Base-by-base conservation (phyloP, 2,797 vertebrate genomes). In the Propithecus perrieri region DNA sequence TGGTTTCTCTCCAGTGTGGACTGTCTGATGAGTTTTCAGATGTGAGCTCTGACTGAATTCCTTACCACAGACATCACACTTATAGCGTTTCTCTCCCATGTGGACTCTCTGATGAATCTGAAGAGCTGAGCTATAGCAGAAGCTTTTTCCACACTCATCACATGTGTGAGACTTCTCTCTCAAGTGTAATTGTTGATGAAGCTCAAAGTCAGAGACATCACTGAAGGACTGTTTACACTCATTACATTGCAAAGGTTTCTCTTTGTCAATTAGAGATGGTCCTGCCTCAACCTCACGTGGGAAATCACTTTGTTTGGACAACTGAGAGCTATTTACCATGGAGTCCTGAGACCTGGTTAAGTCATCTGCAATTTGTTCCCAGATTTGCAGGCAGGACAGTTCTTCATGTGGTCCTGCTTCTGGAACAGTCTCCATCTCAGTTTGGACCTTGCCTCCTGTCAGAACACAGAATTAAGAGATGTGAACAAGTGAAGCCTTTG, bases 61-160 rank as follows among this genome's bases (percentile, higher is more conserved):
- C n/a, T 93, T 95, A 17, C 69, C 90, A 30, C 96, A 93, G 6
- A 69, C 55, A 20, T 65, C 74, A 90, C 86, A 86, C 17, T 81
- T 90, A 53, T 11, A 87, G 59, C 1, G 9, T 35, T 80, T 95
- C 50, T 95, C 43, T 33, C 86, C 94, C 17, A 75, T 69, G 75
- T 93, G 96, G 46, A 90, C 75, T n/a, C 81, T 74, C 67, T 93
- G 96, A 57, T 93, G 96, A 76, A 94, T 76, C 33, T 12, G 30
- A 38, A 95, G 55, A 0, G 48, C 81, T 30, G 91, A 84, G 4
- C 41, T 88, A 11, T 87, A 67, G 43, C 30, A 55, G 91, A 97
- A 95, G 91, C 91, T 87, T 94, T 95, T 95, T 2, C 94, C 91
- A 94, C 91, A 97, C 6, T 95, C 76, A 28, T 0, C 12, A 55